phyloP scores from a whole-genome alignment of 2,113 vertebrate species.

The Ceyx melanurus region DNA sequence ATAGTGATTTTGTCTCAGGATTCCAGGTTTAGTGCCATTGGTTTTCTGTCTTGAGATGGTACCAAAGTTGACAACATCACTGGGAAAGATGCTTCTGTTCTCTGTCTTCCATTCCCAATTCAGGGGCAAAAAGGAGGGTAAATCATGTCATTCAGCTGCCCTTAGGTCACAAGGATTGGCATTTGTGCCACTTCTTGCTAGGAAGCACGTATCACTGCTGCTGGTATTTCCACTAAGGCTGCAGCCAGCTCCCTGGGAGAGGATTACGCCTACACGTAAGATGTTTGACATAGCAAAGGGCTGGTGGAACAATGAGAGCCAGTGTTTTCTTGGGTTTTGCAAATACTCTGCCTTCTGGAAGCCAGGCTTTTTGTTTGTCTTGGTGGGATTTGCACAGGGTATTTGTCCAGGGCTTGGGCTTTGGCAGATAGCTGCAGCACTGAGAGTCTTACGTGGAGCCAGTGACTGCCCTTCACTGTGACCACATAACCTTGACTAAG shows the following conservation, averaged over 20 bases:
- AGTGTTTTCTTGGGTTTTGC: conserved; percentile 35
- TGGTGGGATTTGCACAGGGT: conserved; percentile 18
- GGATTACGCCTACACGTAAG: not conserved
- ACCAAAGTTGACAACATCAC: not conserved
- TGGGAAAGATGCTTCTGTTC: not conserved
- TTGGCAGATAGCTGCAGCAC: not conserved
- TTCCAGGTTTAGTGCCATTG: not conserved
- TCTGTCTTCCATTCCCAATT: not conserved
- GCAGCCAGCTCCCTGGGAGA: not conserved
- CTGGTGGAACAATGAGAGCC: conserved; percentile 25
- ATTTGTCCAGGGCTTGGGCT: not conserved
- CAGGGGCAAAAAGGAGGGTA: not conserved
- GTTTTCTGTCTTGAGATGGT: not conserved
- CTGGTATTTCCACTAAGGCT: not conserved
- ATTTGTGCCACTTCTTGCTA: not conserved
- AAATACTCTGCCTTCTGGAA: conserved; percentile 21
- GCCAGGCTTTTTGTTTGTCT: conserved; percentile 36
- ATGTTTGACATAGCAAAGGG: conserved; percentile 25
- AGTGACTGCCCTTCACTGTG: not conserved
- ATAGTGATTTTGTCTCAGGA: not conserved
- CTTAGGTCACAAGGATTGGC: not conserved
- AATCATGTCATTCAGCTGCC: not conserved
- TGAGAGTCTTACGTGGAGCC: not conserved
- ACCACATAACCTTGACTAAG: not conserved
- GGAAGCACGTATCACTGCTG: not conserved